Percentiles rank a stretch among this genome's conserved stretches.
These are phyloP conservation scores for Synergus itoensis DNA, from an alignment of 2,888 invertebrate species.

Conservation along the genomic window DNA sequence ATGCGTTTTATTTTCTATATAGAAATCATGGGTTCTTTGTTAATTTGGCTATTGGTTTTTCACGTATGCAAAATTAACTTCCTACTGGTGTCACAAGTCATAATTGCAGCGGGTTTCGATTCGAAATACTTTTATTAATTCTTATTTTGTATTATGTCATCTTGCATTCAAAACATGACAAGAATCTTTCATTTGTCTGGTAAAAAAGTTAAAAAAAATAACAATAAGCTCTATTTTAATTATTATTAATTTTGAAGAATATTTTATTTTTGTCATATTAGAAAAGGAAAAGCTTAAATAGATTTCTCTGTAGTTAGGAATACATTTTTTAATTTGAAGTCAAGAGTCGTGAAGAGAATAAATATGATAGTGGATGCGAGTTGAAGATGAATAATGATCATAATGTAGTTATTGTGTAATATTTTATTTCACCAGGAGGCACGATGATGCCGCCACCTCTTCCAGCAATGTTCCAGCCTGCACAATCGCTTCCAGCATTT, in stretches of 20 bases:
- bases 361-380: not conserved
- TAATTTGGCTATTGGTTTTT: conserved; percentile 68
- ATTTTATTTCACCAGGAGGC: conserved; percentile 79
- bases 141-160: conserved; percentile 27
- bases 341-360: not conserved
- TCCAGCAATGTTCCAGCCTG: conserved; percentile 80
- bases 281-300: not conserved
- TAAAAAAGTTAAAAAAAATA: not conserved
- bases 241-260: too few relatives aligned
- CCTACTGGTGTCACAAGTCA: conserved; percentile 59
- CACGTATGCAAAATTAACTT: conserved; percentile 65
- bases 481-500: conserved; percentile 79
- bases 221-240: too few relatives aligned
- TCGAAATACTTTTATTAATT: conserved; percentile 55
- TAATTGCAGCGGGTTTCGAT: conserved; percentile 44
- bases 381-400: not conserved
- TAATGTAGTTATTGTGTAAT: conserved; percentile 44
- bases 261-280: not conserved
- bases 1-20: conserved; percentile 65
- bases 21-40: conserved; percentile 68
- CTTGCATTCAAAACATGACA: conserved; percentile 62
- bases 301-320: not conserved
- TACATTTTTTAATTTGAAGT: not conserved
- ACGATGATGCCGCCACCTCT: conserved; percentile 81
- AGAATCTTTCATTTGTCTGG: not conserved